Evolutionary conservation across 2,797 vertebrate genomes (phyloP).

Genomic region (Bryconaethiops microstoma): DNA sequence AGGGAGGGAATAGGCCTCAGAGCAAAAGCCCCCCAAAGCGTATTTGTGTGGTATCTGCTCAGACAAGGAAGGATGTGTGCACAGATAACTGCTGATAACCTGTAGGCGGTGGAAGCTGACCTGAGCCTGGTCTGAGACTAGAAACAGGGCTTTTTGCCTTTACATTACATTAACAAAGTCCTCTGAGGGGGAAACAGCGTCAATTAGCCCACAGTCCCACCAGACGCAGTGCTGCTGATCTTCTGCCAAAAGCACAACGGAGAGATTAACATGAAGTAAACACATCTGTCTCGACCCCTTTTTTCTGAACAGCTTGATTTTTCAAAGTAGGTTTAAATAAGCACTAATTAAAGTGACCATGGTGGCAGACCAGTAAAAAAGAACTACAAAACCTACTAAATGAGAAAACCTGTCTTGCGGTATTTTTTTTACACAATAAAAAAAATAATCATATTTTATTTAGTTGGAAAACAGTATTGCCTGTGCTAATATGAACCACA

Average conservation of each 20-base stretch:
- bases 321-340: constrained; percentile 21
- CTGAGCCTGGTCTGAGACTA: constrained; percentile 12
- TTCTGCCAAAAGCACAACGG: constrained; percentile 73
- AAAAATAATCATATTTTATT: constrained; percentile 1
- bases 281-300: constrained; percentile 60
- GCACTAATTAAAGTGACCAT: constrained; percentile 45
- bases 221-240: constrained; percentile 62
- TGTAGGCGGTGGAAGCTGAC: constrained; percentile 8
- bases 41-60: constrained; percentile 8
- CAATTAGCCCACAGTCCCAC: background rate
- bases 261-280: constrained; percentile 74
- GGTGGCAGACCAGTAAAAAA: constrained; percentile 57
- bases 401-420: constrained; percentile 46
- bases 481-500: background rate
- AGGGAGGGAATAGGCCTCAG: constrained; percentile 10
- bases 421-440: too few species aligned
- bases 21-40: constrained; percentile 2
- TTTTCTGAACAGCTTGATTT: background rate
- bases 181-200: constrained; percentile 17
- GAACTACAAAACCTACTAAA: constrained; percentile 56
- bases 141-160: background rate
- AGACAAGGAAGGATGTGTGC: background rate
- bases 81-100: constrained; percentile 27
- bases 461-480: background rate
- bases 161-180: constrained; percentile 12